Conservation (phyloP, 1,140 invertebrate species). For the Pachypeltis micranthus region DNA sequence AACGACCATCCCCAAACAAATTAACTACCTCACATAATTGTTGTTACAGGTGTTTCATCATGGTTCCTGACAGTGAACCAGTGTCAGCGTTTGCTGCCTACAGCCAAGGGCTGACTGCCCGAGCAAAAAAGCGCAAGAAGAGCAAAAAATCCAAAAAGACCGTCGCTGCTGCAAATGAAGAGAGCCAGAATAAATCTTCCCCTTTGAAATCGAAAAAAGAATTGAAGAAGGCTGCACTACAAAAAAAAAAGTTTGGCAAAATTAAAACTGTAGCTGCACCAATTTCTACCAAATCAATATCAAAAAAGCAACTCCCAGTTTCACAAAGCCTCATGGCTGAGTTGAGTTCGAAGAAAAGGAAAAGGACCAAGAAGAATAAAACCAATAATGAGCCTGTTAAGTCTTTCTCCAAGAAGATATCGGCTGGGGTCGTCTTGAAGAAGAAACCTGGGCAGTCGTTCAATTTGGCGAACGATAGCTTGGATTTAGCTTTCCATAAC, state of each 20-base stretch:
- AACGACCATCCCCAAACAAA: too few species aligned
- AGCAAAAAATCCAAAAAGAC: not conserved
- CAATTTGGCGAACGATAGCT: not conserved
- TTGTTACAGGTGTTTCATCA: not conserved
- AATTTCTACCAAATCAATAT: not conserved
- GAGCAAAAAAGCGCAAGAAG: not conserved
- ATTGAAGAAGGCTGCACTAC: too few species aligned
- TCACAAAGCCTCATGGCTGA: not conserved
- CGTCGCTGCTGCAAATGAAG: not conserved
- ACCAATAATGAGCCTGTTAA: not conserved
- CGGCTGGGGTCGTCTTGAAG: not conserved
- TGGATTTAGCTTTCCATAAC: not conserved
- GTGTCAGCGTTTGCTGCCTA: conserved; percentile 16
- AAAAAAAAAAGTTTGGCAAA: not conserved
- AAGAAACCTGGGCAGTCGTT: not conserved
- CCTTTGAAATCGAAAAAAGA: too few species aligned
- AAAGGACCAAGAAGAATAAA: not conserved
- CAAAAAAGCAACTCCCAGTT: not conserved
- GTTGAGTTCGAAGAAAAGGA: not conserved
- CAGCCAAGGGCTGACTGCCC: not conserved
- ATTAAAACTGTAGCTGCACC: not conserved
- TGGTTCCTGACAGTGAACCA: conserved; percentile 11
- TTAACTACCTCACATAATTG: not conserved
- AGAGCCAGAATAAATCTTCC: not conserved
- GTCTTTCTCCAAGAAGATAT: not conserved